Evolutionary conservation across 2,888 invertebrate species (phyloP), one percentile per base, ranked within the genome.

Genomic region (Sminthurinus aureus): DNA sequence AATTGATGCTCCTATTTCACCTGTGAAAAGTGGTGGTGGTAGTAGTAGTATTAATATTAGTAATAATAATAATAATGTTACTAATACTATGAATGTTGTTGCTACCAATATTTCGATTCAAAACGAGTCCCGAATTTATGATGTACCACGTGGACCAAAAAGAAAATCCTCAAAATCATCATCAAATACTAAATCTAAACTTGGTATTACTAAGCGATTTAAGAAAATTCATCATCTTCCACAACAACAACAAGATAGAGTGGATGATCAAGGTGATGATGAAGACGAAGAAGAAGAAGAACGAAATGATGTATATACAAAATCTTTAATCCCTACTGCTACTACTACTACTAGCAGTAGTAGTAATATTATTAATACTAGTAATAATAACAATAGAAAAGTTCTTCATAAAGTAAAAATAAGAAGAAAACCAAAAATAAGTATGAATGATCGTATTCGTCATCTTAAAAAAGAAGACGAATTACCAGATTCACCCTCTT

Each of bases 321-420:
- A 20, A 67, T 67, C 67, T 67, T 67, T 8, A 67, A 20, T n/a
- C n/a, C 11, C n/a, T 20, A 9, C 22, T 71, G 26, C 71, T 71
- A 4, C 71, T 8, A 1, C 71, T 12, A 4, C 24, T 24, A 6
- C 38, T 38, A 38, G 38, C 6, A 6, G 38, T 38, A 6, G 38
- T 38, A 38, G 6, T 38, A 38, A 38, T 38, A 38, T 4, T 38
- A 38, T 4, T 38, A 38, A 38, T 38, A 38, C 38, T 38, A 38
- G 3, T 38, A 38, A 1, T 38, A 38, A 6, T 38, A 38, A 38
- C 6, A 38, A 6, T 38, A 38, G 38, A 6, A 71, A 71, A 24
- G 8, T 24, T 71, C 20, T 13, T 24, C 71, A 71, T 24, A 71
- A 71, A 71, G 71, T 71, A 26, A 71, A 71, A 71, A 26, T 71